Percentiles rank a stretch among this genome's conserved stretches.
phyloP scores from a whole-genome alignment of 1,140 invertebrate genomes.

The Bombus confusus region DNA sequence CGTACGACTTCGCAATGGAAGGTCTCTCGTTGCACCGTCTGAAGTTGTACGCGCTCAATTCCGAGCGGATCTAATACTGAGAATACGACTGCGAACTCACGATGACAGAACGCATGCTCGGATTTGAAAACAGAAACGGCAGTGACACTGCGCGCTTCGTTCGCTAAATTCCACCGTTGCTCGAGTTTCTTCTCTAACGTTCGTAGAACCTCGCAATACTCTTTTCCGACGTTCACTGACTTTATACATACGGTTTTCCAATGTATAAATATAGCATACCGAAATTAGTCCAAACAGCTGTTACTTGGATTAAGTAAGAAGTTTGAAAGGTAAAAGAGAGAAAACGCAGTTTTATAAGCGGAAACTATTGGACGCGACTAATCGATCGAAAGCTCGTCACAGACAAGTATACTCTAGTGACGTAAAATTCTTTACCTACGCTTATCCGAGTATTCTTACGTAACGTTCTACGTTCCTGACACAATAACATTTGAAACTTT shows the following conservation, averaged over 20 bases:
- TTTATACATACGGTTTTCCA: no score
- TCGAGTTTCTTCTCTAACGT: not conserved
- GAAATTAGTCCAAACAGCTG: accelerated
- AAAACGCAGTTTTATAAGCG: not conserved
- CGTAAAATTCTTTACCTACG: no score
- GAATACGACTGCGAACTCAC: not conserved
- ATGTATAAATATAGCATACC: no score
- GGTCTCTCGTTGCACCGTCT: constrained; percentile 32
- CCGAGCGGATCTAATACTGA: not conserved
- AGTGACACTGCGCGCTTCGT: no score
- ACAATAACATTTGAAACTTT: not conserved
- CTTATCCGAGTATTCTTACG: no score
- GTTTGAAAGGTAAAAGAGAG: no score
- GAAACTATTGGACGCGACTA: not conserved
- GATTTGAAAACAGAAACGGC: not conserved
- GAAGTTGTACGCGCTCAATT: constrained; percentile 47
- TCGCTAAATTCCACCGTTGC: no score
- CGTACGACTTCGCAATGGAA: constrained; percentile 41
- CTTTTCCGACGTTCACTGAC: not conserved
- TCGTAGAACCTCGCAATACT: not conserved
- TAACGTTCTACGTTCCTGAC: no score
- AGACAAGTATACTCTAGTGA: not conserved
- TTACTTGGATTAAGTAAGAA: no score
- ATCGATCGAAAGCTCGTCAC: not conserved
- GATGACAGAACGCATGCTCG: constrained; percentile 34